Evolutionary conservation across 30 jellyfish, hydroid and myxozoan species (phyloP), one percentile per base, ranked within the genome.

Genomic region (Aurelia coerulea): DNA sequence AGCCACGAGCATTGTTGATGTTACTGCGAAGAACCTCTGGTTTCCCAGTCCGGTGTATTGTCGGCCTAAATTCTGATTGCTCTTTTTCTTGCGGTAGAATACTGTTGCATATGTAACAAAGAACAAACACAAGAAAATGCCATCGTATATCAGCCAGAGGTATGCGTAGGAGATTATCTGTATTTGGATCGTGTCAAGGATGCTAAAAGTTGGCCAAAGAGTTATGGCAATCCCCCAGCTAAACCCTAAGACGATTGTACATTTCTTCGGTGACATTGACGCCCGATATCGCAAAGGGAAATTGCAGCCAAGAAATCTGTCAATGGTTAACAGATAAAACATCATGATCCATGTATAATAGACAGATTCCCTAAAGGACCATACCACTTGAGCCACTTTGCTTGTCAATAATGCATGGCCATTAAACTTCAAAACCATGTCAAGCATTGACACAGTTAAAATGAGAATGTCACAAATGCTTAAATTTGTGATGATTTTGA

Each of bases 281-380:
- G 5, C 63, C 32, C 63, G 5, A 23, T 70, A 31, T 14, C 31
- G 18, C 17, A 70, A 39, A n/a, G 80, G 80, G 63, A 70, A 70
- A 39, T 70, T 70, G 80, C 80, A 70, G 63, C 80, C 80, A 3
- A 70, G 62, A 70, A 33, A 70, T 39, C 80, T 37, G 51, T 70
- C 80, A 13, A 70, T 3, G 33, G 80, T 70, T 58, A 70, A 23
- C 59, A 70, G 18, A 13, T 70, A 70, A 8, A 70, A 18, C 59
- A 70, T 39, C n/a, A 49, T 18, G 33, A 18, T 18, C 80, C 80
- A 70, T 2, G 51, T 37, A 37, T 5, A 23, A 23, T 70, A 70
- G 19, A 37, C 13, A 9, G 59, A 56, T n/a, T 10, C 17, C 39
- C 80, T 32, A 1, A 15, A 70, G 62, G 80, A 70, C 34, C 42